Conservation (phyloP, 2,113 vertebrate genomes). For the Leucopternis melanops region DNA sequence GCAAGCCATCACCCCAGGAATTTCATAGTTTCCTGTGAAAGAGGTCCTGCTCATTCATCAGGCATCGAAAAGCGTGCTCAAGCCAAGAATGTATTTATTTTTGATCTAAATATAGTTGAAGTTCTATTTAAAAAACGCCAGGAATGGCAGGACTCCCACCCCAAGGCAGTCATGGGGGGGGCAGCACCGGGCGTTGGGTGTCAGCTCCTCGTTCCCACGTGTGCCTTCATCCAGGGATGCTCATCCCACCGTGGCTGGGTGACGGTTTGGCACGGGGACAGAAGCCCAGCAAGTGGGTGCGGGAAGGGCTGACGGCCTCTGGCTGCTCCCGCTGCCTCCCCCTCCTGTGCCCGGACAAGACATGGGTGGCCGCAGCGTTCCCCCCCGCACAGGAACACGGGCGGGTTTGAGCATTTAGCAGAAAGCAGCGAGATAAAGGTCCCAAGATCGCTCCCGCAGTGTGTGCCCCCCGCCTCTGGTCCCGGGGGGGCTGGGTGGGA, state of each 20-base stretch:
- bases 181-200: fast-evolving
- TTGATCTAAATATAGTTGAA: constrained; percentile 7
- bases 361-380: fast-evolving
- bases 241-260: fast-evolving
- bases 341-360: background rate
- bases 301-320: background rate
- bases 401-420: fast-evolving
- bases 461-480: background rate
- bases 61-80: background rate
- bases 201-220: fast-evolving
- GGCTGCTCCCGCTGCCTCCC: background rate
- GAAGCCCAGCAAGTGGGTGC: fast-evolving
- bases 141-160: background rate
- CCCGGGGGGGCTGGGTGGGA: background rate
- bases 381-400: fast-evolving
- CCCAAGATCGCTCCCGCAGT: fast-evolving
- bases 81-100: constrained; percentile 33
- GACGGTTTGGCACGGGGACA: background rate
- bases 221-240: background rate
- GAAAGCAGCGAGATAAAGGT: fast-evolving
- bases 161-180: fast-evolving
- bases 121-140: background rate
- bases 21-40: background rate
- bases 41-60: constrained; percentile 41
- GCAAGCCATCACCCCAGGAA: background rate